Evolutionary conservation across 2,888 invertebrate genomes (phyloP), one percentile per base, ranked within the genome.

Genomic region (Gastrophysa polygoni): DNA sequence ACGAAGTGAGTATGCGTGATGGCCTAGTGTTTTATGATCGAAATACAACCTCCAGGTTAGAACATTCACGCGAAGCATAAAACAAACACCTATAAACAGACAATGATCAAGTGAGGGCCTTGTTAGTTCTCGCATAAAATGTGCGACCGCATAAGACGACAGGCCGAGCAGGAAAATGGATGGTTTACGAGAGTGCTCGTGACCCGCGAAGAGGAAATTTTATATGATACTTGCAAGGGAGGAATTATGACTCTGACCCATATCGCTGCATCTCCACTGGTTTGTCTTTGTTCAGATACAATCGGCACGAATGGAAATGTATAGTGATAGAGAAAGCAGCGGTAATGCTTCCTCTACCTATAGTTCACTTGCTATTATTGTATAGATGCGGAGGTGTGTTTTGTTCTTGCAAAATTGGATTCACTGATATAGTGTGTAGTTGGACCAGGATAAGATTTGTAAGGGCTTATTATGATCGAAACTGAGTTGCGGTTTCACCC

Each of bases 1-100:
- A 24, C 24, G 21, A 34, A 20, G 28, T 24, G 43, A 7, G n/a
- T 43, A 43, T 43, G 43, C 54, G 54, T 52, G 52, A 18, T 17
- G 17, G 29, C n/a, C 18, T 34, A 1, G 43, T 54, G 43, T 54
- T 54, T 43, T 14, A 54, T 24, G 16, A 46, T 57, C 59, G 24
- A 56, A 32, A 56, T 56, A 63, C 59, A 59, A 59, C 50, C 56
- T 59, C 28, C 17, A 29, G 55, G 50, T 47, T 55, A 18, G 48
- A 49, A 51, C 58, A 44, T 43, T 43, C 24, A 54, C 55, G 47
- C 48, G 43, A 59, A 55, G 59, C 59, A 44, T 43, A 44, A 38
- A 52, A 16, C 43, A 43, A 54, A 54, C 43, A 54, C 17, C 54
- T 10, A 54, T 54, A 54, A 54, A 43, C 38, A 34, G 21, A 54